A percentile compares a stretch with the other conserved stretches of the same genome.
These are phyloP conservation scores for Echinarachnius parma DNA, from an alignment of 53 echinoderm and acorn worm genomes.

Conservation along the genomic window DNA sequence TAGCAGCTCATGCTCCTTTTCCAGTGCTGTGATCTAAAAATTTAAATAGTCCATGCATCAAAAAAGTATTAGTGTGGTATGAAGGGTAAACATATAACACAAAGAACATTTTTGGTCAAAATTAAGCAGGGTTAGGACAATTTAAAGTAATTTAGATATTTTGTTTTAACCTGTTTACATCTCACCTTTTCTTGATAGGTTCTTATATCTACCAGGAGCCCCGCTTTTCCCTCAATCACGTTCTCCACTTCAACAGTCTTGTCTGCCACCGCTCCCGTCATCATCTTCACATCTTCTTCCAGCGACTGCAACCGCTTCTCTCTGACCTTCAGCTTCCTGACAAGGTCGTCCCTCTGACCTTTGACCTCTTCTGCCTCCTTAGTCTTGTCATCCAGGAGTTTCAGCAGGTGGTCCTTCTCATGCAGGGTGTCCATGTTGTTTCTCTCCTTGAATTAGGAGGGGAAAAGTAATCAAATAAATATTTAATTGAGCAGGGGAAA, in stretches of 20 bases:
- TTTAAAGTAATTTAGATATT: background rate
- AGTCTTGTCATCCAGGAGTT: constrained; percentile 44
- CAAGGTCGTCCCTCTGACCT: constrained; percentile 43
- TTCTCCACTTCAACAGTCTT: constrained; percentile 56
- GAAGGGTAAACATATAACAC: no score
- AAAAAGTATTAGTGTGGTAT: no score
- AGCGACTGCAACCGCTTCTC: constrained; percentile 60
- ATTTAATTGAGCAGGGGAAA: no score
- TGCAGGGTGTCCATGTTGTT: constrained; percentile 7
- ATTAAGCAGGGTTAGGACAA: no score
- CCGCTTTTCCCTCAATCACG: constrained; percentile 49
- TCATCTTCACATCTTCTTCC: constrained; percentile 55
- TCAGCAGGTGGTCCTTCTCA: constrained; percentile 43
- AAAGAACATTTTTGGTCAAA: no score
- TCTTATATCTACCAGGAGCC: constrained; percentile 50
- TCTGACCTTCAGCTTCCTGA: constrained; percentile 59
- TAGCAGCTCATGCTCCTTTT: constrained; percentile 53
- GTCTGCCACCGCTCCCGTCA: constrained; percentile 42
- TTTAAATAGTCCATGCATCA: no score
- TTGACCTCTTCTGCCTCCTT: constrained; percentile 54
- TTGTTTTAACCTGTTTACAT: no score
- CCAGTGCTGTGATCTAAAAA: constrained; percentile 53
- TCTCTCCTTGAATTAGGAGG: no score
- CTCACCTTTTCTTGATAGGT: constrained; percentile 59
- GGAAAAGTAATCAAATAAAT: no score